Evolutionary conservation across 2,113 vertebrate genomes (phyloP).

Genomic region (Oriolus oriolus): DNA sequence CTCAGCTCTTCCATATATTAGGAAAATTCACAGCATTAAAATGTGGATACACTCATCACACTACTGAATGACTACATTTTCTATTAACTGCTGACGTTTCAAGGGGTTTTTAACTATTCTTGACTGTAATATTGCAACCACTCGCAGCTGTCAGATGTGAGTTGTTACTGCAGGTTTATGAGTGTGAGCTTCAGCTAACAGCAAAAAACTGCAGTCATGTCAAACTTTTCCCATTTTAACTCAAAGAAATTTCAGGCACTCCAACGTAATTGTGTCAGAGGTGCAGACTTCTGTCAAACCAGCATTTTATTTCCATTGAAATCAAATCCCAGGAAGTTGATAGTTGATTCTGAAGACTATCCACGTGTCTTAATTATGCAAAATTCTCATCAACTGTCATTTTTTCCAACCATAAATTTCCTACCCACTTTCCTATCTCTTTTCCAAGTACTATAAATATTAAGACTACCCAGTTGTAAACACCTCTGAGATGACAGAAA

Average conservation of each 20-base stretch:
- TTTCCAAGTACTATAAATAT: slow-evolving; percentile 54
- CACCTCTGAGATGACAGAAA: slow-evolving; percentile 37
- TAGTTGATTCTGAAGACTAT: background rate
- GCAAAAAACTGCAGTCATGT: background rate
- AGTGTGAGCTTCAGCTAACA: background rate
- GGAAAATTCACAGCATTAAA: background rate
- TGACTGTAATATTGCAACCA: background rate
- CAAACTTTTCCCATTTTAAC: background rate
- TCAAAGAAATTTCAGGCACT: background rate
- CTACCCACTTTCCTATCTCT: slow-evolving; percentile 24
- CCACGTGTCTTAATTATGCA: slow-evolving; percentile 18
- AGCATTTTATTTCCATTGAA: background rate
- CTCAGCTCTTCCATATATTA: background rate
- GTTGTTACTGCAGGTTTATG: background rate
- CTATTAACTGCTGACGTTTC: background rate
- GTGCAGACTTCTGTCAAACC: background rate
- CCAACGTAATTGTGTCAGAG: background rate
- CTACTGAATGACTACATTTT: background rate
- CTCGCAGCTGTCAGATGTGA: background rate
- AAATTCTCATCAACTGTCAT: slow-evolving; percentile 22
- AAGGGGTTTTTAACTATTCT: background rate
- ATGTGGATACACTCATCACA: background rate
- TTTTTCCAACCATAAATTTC: slow-evolving; percentile 39
- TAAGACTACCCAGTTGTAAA: slow-evolving; percentile 56
- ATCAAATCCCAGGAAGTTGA: background rate